These are phyloP conservation scores for Montipora sp. DNA, from an alignment of 64 coral and sea anemone genomes.

Conservation along the genomic window DNA sequence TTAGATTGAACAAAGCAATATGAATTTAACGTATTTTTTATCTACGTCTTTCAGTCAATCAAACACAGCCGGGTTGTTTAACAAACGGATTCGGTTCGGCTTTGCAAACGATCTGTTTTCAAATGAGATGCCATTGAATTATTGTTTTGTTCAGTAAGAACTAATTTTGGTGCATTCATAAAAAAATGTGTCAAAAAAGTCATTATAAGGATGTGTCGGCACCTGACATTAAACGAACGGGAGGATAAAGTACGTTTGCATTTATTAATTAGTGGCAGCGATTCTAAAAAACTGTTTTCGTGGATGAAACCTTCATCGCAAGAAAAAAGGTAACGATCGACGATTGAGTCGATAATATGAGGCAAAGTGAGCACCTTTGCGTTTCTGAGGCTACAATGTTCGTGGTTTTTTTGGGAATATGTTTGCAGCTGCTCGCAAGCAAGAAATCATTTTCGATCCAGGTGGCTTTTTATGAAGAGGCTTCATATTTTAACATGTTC, in stretches of 20 bases:
- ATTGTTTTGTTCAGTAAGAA: neutral
- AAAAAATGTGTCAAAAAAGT: neutral
- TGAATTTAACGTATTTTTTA: too few species aligned
- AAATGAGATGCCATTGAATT: neutral
- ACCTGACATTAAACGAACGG: neutral
- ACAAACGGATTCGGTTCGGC: neutral
- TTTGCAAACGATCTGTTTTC: neutral
- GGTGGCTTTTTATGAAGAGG: neutral
- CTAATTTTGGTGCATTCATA: neutral
- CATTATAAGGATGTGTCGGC: neutral
- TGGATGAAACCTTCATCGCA: neutral
- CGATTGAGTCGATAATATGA: too few species aligned
- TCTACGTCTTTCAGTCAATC: too few species aligned
- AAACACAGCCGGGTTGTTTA: too few species aligned
- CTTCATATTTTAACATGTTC: neutral
- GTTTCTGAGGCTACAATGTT: neutral
- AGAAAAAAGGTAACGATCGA: neutral
- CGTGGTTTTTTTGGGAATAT: neutral
- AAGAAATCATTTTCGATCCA: neutral
- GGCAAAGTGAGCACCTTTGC: neutral
- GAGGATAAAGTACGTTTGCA: neutral
- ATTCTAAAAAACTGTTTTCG: neutral
- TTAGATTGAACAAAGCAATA: too few species aligned
- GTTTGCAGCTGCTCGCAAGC: neutral
- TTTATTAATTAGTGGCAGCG: neutral